Conservation (phyloP, 2,888 invertebrate genomes). For the Cataglyphis rosenhaueri region DNA sequence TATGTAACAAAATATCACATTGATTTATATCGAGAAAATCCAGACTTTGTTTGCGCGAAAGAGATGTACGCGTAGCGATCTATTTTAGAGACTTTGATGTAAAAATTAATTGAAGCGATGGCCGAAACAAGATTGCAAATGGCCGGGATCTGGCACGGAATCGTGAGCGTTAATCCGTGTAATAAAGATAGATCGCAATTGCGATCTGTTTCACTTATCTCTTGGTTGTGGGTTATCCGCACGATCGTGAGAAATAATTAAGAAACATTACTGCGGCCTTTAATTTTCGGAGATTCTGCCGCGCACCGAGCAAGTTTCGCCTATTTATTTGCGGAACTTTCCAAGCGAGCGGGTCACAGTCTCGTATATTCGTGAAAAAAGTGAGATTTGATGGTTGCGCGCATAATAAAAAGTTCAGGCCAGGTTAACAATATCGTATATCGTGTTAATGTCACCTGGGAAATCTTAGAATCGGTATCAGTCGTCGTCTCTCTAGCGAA, state of each 20-base stretch:
- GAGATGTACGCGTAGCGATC: slow-evolving; percentile 18
- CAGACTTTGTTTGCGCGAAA: neutral
- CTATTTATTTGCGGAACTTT: slow-evolving; percentile 57
- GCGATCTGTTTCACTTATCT: slow-evolving; percentile 46
- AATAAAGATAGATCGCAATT: slow-evolving; percentile 37
- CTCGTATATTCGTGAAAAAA: slow-evolving; percentile 38
- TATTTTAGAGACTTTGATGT: slow-evolving; percentile 44
- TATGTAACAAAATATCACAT: neutral
- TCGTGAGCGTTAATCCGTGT: slow-evolving; percentile 49
- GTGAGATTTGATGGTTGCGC: slow-evolving; percentile 49
- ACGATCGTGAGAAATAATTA: slow-evolving; percentile 47
- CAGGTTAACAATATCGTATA: slow-evolving; percentile 50
- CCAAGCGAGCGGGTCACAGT: neutral
- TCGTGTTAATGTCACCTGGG: slow-evolving; percentile 65
- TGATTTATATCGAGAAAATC: slow-evolving; percentile 23
- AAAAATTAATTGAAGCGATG: slow-evolving; percentile 68
- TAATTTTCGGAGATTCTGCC: slow-evolving; percentile 58
- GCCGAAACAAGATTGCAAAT: slow-evolving; percentile 23
- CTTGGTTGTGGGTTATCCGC: slow-evolving; percentile 24
- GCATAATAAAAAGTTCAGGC: slow-evolving; percentile 58
- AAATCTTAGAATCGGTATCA: slow-evolving; percentile 68
- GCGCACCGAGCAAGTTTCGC: slow-evolving; percentile 37
- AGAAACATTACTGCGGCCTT: slow-evolving; percentile 40
- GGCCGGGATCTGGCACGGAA: slow-evolving; percentile 30
- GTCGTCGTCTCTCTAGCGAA: slow-evolving; percentile 53